A percentile compares a stretch with the other conserved stretches of the same genome.
These are phyloP conservation scores for Leptoclinus maculatus DNA, from an alignment of 2,797 vertebrate species.

Conservation along the genomic window DNA sequence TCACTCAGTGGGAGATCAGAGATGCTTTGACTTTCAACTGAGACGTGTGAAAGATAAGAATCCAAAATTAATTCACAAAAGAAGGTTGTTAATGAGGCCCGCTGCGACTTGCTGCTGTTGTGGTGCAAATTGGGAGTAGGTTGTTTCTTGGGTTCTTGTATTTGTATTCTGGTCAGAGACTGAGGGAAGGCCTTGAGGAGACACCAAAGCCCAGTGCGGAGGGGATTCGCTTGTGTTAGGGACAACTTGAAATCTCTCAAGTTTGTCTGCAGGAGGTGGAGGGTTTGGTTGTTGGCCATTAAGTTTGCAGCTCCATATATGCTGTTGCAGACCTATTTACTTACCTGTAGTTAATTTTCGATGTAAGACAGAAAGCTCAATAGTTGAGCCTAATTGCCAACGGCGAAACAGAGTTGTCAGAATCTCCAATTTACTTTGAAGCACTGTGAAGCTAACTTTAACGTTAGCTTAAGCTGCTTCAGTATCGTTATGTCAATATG, in stretches of 20 bases:
- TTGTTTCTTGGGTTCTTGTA: conserved; percentile 8
- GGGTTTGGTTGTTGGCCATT: background rate
- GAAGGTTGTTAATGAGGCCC: conserved; percentile 41
- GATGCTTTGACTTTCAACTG: background rate
- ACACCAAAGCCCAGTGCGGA: conserved; percentile 26
- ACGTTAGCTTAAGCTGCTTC: too few relatives aligned
- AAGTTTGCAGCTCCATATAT: background rate
- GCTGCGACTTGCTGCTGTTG: conserved; percentile 17
- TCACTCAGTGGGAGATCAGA: conserved; percentile 3
- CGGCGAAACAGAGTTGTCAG: background rate
- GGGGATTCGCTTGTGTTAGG: background rate
- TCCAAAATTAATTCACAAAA: conserved; percentile 29
- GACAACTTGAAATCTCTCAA: background rate
- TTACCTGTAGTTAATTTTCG: background rate
- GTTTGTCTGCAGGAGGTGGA: background rate
- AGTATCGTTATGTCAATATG: background rate
- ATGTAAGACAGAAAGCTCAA: background rate
- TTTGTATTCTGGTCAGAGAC: conserved; percentile 55
- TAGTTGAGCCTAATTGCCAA: background rate
- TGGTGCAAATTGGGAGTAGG: background rate
- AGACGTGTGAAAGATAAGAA: conserved; percentile 21
- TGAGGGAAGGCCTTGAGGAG: conserved; percentile 36
- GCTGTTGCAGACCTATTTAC: background rate
- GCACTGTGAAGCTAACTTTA: background rate
- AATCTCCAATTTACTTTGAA: background rate